Evolutionary conservation across 1,140 invertebrate species (phyloP), one percentile per base, ranked within the genome.

Genomic region (Eupeodes corollae): DNA sequence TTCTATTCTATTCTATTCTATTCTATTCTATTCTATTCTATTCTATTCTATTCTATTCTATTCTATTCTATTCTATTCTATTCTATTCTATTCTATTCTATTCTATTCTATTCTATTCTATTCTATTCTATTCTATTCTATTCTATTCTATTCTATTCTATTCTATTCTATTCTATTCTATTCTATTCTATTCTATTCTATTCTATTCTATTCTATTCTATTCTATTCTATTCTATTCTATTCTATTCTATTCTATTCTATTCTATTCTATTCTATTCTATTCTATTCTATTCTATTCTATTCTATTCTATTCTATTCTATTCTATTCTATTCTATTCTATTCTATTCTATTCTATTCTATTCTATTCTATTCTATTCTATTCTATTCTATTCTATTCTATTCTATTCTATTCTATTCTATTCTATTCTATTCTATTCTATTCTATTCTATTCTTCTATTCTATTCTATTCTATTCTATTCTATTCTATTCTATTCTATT

Each of bases 1-100:
- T 43, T 43, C 42, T 43, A 43, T 43, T 43, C 42, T 43, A 43
- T 43, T 43, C 42, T 43, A 43, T 43, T 43, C 42, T 43, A 43
- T 43, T 43, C 42, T 43, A 43, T 43, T 43, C 42, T 43, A 43
- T 43, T 43, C 42, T 43, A 43, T 43, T 43, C 42, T 43, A 43
- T 43, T 43, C 42, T 43, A 43, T 43, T 43, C 42, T 43, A 43
- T 43, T 43, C 42, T 43, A 43, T 43, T 43, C 14, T 43, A 43
- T 43, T 43, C 42, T 43, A 43, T 43, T 43, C 18, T 43, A 43
- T 43, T 43, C 19, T 43, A 43, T 43, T 43, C 18, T 43, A 43
- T 43, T 43, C 42, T 43, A 43, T 43, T 43, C 19, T 43, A 43
- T 43, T 43, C 18, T 43, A 43, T 43, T 43, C 18, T 43, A 43